Evolutionary conservation across 2,797 vertebrate species (phyloP), one percentile per base, ranked within the genome.

Genomic region (Cephalopachus bancanus): DNA sequence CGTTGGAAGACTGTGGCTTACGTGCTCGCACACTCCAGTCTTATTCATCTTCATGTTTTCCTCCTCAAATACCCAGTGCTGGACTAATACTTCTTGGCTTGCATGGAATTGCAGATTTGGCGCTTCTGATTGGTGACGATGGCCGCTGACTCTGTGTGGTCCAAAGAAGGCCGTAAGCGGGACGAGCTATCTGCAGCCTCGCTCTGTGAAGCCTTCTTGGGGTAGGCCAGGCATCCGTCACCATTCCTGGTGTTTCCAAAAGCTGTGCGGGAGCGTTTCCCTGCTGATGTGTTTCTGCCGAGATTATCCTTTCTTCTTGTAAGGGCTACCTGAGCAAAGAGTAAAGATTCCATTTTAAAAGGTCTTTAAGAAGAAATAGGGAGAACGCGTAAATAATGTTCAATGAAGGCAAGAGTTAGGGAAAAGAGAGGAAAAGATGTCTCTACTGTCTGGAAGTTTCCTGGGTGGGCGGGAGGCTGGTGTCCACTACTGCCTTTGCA

Each of bases 361-460:
- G 49, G 75, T 78, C 51, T 87, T 86, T 74, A 71, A 90, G 59
- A 84, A 94, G 59, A 89, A 89, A 93, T 53, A 87, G 53, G 33
- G 55, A 83, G 26, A 80, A 74, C 94, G 79, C 64, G 16, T 79
- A 92, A 74, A 92, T 90, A 37, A 92, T 83, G 51, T 71, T 86
- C 53, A 49, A 4, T 37, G 12, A 69, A 89, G 20, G 37, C 7
- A 94, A 89, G 30, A 33, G 24, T 37, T 93, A 16, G 5, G 19
- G 65, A 79, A 30, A n/a, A 67, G 67, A 93, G 51, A 84, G 69
- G 53, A 94, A 7, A 65, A 37, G 30, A 28, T 10, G n/a, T 92
- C 55, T 90, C 24, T 11, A 28, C 57, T 59, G 28, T 62, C 57
- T 44, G 60, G 19, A 89, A 72, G 59, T 79, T 88, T 30, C 28